Percentiles rank a stretch among this genome's conserved stretches.
phyloP scores from a whole-genome alignment of 2,888 invertebrate genomes.

The Erebia epiphron region DNA sequence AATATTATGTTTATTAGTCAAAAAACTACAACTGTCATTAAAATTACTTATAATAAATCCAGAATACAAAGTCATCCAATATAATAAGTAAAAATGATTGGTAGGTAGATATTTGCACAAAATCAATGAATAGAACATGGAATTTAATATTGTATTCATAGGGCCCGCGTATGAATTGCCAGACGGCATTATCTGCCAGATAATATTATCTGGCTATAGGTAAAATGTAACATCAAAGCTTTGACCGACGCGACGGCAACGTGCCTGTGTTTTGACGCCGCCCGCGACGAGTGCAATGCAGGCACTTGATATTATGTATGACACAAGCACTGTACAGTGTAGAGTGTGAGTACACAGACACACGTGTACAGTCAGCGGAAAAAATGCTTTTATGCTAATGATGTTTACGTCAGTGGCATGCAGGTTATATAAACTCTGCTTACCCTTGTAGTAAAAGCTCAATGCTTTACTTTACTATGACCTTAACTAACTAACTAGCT shows the following conservation, averaged over 20 bases:
- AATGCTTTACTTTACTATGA: too few species aligned
- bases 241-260: slow-evolving; percentile 30
- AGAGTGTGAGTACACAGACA: background rate
- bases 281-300: slow-evolving; percentile 27
- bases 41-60: background rate
- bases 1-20: too few species aligned
- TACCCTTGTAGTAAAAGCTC: too few species aligned
- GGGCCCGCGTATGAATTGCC: background rate
- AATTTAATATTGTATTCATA: slow-evolving; percentile 22
- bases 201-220: slow-evolving; percentile 19
- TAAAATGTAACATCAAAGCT: slow-evolving; percentile 36
- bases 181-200: background rate
- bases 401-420: background rate
- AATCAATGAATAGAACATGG: slow-evolving; percentile 11
- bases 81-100: background rate
- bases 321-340: slow-evolving; percentile 2
- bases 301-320: slow-evolving; percentile 34
- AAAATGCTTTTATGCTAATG: background rate
- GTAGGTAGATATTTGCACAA: slow-evolving; percentile 4
- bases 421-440: too few species aligned
- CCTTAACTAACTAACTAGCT: too few species aligned
- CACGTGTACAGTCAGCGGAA: slow-evolving; percentile 22
- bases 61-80: background rate
- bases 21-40: too few species aligned
- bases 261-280: slow-evolving; percentile 34